These are phyloP conservation scores for Holothuria scabra DNA, from an alignment of 53 echinoderm and acorn worm species.

Conservation along the genomic window DNA sequence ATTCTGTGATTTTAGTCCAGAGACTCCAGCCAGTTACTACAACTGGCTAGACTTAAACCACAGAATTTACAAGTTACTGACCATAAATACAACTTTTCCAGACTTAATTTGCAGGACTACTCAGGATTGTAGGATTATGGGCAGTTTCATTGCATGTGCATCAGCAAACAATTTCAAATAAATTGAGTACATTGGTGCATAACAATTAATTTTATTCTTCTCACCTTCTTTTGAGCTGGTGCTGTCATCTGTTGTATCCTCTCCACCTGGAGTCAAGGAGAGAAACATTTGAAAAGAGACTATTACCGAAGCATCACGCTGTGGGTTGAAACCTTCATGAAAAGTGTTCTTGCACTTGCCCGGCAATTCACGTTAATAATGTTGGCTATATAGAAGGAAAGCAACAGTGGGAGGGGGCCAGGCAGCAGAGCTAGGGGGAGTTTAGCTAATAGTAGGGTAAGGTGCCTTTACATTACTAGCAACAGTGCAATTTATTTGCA, in stretches of 20 bases:
- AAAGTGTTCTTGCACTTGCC: constrained; percentile 91
- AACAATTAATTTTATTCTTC: neutral
- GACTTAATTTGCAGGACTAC: too few relatives aligned
- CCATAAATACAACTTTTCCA: too few relatives aligned
- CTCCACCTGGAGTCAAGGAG: constrained; percentile 91
- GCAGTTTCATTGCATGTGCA: too few relatives aligned
- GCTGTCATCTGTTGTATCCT: constrained; percentile 70
- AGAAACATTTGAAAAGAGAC: constrained; percentile 93
- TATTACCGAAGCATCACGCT: constrained; percentile 93
- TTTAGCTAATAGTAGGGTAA: too few relatives aligned
- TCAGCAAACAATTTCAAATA: neutral
- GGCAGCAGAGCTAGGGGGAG: neutral
- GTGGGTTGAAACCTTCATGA: constrained; percentile 55
- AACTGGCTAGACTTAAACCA: too few relatives aligned
- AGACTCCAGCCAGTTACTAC: too few relatives aligned
- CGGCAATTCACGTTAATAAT: constrained; percentile 67
- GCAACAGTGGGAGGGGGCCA: constrained; percentile 43
- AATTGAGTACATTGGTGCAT: neutral
- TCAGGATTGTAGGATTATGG: too few relatives aligned
- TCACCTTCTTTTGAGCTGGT: constrained; percentile 69
- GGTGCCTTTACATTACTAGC: too few relatives aligned
- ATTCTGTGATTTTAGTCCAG: too few relatives aligned
- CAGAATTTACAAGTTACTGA: too few relatives aligned
- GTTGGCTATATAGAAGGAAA: constrained; percentile 29
- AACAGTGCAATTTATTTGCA: too few relatives aligned